Conservation (phyloP, 1,140 invertebrate species). For the Spodoptera litura region DNA sequence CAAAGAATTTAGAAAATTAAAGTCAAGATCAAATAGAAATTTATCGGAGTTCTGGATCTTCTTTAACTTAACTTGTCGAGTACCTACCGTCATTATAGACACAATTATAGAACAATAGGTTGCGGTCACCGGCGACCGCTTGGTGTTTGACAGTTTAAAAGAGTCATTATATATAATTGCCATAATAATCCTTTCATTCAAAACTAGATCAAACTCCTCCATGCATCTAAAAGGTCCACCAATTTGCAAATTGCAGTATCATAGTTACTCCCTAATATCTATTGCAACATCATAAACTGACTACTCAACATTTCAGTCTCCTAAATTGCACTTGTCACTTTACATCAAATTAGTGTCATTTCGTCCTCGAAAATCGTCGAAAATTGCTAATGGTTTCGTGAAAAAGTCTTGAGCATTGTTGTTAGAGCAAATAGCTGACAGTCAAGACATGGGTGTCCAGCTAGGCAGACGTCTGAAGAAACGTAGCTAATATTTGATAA, state of each 20-base stretch:
- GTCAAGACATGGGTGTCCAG: not conserved
- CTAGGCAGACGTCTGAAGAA: not conserved
- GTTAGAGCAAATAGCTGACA: not conserved
- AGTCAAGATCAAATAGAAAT: too few relatives aligned
- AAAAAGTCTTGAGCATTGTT: not conserved
- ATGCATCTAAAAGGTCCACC: not conserved
- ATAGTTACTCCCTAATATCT: not conserved
- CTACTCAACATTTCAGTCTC: not conserved
- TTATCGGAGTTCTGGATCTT: too few relatives aligned
- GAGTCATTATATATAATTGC: too few relatives aligned
- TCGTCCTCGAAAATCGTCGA: constrained; percentile 4
- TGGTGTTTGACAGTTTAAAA: too few relatives aligned
- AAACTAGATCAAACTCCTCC: not conserved
- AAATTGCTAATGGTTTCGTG: constrained; percentile 20
- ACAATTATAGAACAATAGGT: too few relatives aligned
- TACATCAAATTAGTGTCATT: constrained; percentile 14
- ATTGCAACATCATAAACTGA: constrained; percentile 15
- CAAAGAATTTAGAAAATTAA: too few relatives aligned
- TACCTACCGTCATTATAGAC: too few relatives aligned
- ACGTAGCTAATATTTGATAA: not conserved
- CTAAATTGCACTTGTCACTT: constrained; percentile 32
- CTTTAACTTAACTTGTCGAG: too few relatives aligned
- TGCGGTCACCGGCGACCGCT: too few relatives aligned
- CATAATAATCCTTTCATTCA: too few relatives aligned
- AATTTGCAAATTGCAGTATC: not conserved